Evolutionary conservation across 2,113 vertebrate species (phyloP), one percentile per base, ranked within the genome.

Genomic region (Spea multiplicata): DNA sequence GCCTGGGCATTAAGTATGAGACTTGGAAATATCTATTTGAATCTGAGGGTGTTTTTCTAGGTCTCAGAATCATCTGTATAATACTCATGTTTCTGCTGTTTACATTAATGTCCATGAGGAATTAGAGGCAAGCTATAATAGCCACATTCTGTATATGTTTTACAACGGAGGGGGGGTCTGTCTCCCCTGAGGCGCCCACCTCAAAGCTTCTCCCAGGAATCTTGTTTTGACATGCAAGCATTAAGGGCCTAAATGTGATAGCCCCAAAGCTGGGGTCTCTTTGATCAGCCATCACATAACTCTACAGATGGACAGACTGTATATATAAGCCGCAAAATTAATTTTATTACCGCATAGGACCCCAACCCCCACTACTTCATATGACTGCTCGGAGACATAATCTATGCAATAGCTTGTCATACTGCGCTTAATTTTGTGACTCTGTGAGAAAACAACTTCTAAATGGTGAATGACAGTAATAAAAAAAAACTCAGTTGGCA

Each of bases 201-300:
- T 93, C 93, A 92, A 93, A 93, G 92, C 89, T 89, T 92, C 93
- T 92, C 83, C 81, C 82, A 89, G 84, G 88, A 91, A 82, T 88
- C 93, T 91, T 94, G 93, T 94, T 94, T 94, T 93, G 93, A 94
- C 93, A 94, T 90, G 83, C 90, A 90, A 90, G 90, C 92, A 93
- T 94, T 94, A 93, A 91, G 89, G 90, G 92, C 89, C 88, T 89
- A 90, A 94, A 94, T 92, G 89, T 88, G 93, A 94, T 93, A 93
- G 91, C 89, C 83, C 91, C 90, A 91, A 91, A 88, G 91, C 64
- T 55, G 17, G 65, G 64, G 61, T 80, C 87, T 89, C 92, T 94
- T 94, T 94, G 93, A 94, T 93, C 93, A 91, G 86, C 88, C 75
- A 82, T 87, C 85, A 89, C 90, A 88, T 92, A 89, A 92, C 91